Evolutionary conservation across 1,140 invertebrate genomes (phyloP).

Genomic region (Monochamus saltuarius): DNA sequence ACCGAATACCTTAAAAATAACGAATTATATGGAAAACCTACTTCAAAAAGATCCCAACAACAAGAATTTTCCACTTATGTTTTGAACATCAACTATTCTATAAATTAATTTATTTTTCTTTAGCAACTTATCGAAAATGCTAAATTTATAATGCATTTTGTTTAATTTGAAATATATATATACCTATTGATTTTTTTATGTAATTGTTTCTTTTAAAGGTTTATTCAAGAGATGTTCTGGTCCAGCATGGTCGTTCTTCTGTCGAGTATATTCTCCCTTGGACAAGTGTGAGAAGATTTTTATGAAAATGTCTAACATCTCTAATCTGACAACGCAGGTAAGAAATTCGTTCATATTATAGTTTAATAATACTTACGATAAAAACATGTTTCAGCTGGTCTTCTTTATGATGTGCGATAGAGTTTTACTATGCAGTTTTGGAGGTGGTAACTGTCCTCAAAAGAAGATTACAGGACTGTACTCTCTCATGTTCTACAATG

Average conservation of each 20-base stretch:
- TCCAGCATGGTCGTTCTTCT: constrained; percentile 54
- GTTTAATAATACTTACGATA: not conserved
- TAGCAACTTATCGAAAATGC: too few species aligned
- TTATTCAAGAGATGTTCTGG: constrained; percentile 52
- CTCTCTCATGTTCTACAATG: constrained; percentile 79
- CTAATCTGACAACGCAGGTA: constrained; percentile 67
- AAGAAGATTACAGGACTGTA: constrained; percentile 70
- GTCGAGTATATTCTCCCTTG: constrained; percentile 58
- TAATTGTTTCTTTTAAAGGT: constrained; percentile 52
- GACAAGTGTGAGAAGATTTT: constrained; percentile 63
- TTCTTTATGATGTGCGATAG: constrained; percentile 73
- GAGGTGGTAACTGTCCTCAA: constrained; percentile 54
- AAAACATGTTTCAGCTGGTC: constrained; percentile 58
- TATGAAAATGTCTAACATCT: constrained; percentile 66
- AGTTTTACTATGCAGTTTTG: constrained; percentile 50
- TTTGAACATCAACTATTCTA: too few species aligned
- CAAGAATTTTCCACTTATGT: too few species aligned
- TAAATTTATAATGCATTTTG: too few species aligned
- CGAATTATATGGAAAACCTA: too few species aligned
- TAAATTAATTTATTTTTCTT: too few species aligned
- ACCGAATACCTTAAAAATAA: too few species aligned
- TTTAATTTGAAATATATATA: too few species aligned
- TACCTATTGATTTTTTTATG: too few species aligned
- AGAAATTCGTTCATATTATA: constrained; percentile 1
- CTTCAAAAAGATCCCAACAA: too few species aligned